A percentile compares a stretch with the other conserved stretches of the same genome.
Evolutionary conservation across 1,140 invertebrate genomes (phyloP).

Genomic region (Stegodyphus mimosarum): DNA sequence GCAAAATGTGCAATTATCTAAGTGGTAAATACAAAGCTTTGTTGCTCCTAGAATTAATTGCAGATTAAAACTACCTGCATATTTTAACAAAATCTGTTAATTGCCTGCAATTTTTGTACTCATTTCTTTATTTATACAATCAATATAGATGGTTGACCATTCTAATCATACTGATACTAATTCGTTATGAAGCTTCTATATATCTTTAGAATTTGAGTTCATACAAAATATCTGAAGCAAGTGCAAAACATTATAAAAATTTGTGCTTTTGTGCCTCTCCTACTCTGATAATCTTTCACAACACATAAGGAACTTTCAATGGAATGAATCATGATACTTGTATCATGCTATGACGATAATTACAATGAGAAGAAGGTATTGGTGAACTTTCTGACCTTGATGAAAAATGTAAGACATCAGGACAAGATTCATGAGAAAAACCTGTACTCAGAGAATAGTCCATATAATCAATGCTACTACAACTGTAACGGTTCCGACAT

Average conservation of each 20-base stretch:
- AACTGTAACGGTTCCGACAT: conserved; percentile 60
- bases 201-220: background rate
- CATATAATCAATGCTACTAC: conserved; percentile 59
- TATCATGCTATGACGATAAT: conserved; percentile 58
- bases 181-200: background rate
- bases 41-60: no score
- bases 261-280: background rate
- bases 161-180: background rate
- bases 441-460: conserved; percentile 6
- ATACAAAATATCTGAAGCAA: background rate
- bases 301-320: conserved; percentile 41
- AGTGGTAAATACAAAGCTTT: no score
- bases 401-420: conserved; percentile 28
- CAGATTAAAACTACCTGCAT: no score
- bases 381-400: background rate
- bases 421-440: conserved; percentile 43
- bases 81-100: no score
- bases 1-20: no score
- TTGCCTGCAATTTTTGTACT: background rate
- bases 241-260: background rate
- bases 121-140: background rate
- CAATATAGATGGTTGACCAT: background rate
- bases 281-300: background rate
- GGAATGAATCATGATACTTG: conserved; percentile 61
- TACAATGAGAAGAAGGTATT: conserved; percentile 34